phyloP scores from a whole-genome alignment of 2,797 vertebrate genomes.

The Craterocephalus amniculus region DNA sequence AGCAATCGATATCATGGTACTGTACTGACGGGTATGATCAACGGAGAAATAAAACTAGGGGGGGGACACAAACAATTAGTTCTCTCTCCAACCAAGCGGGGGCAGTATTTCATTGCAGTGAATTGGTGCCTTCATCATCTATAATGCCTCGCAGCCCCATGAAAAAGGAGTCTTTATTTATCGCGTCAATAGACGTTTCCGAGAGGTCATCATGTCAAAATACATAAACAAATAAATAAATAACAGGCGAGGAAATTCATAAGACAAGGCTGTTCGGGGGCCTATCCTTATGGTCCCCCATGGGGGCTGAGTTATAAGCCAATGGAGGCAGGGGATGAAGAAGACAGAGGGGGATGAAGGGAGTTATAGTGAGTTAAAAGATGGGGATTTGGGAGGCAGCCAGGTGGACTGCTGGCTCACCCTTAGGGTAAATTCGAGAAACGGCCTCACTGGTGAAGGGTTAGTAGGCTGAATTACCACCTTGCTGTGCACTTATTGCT shows the following conservation, averaged over 20 bases:
- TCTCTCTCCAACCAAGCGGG: slow-evolving; percentile 75
- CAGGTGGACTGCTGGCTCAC: slow-evolving; percentile 71
- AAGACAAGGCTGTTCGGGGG: slow-evolving; percentile 65
- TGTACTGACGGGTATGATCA: slow-evolving; percentile 64
- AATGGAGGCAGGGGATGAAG: slow-evolving; percentile 45
- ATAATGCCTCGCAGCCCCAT: slow-evolving; percentile 24
- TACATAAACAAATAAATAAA: slow-evolving; percentile 77
- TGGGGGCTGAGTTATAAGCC: slow-evolving; percentile 73
- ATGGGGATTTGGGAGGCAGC: slow-evolving; percentile 69
- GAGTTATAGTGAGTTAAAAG: slow-evolving; percentile 65
- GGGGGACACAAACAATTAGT: slow-evolving; percentile 43
- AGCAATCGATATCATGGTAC: slow-evolving; percentile 63
- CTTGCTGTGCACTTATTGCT: slow-evolving; percentile 39
- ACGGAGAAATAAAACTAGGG: slow-evolving; percentile 67
- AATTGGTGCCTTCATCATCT: slow-evolving; percentile 34
- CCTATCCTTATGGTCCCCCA: slow-evolving; percentile 61
- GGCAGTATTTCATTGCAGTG: slow-evolving; percentile 76
- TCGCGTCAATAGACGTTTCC: slow-evolving; percentile 37
- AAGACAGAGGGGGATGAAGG: slow-evolving; percentile 50
- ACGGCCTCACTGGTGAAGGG: slow-evolving; percentile 62
- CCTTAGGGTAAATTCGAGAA: slow-evolving; percentile 76
- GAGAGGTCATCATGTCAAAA: slow-evolving; percentile 75
- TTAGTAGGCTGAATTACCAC: slow-evolving; percentile 76
- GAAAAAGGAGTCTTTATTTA: slow-evolving; percentile 70
- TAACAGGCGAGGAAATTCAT: slow-evolving; percentile 63